Base-by-base conservation (phyloP, 2,888 invertebrate genomes). In the Lasiommata megera region DNA sequence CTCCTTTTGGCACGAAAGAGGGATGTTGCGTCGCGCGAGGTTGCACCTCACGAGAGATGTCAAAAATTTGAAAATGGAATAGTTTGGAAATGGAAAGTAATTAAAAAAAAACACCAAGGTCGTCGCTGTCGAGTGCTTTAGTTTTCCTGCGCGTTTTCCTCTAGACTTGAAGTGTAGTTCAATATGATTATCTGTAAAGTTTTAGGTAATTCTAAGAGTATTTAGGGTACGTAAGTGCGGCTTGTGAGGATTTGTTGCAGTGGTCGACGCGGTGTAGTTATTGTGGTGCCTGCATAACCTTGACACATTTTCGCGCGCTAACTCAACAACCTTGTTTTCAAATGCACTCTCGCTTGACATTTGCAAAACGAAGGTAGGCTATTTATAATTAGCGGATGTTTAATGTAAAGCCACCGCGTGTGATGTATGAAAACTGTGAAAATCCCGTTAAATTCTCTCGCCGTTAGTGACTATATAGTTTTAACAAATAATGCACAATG, bases 291-390 rank as follows among this genome's bases (percentile, higher is more conserved):
- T 76, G 79, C 69, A 73, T 82, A 85, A 87, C 89, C 89, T 90
- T 90, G 89, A 88, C 89, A 88, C 84, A 72, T 77, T 89, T 88
- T 88, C 84, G 87, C 88, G 86, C 88, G 85, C 77, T 82, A 72
- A 77, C 76, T 76, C 75, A 76, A 72, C 78, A 79, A 81, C 83
- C 84, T 87, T 84, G 82, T 82, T 84, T 84, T 84, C 77, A 73
- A 76, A 82, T 86, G 82, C 85, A 86, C 82, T 83, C 80, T 79
- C 80, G 74, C 82, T 82, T 84, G 82, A 84, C 83, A 82, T 84
- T 87, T 77, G 76, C 77, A 80, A 80, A 75, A 76, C 72, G 67
- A 71, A 73, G 76, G 67, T 70, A 73, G 76, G 79, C 72, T 74
- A 72, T 74, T 73, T 70, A 70, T 79, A 81, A 83, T 80, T 80